phyloP scores from a whole-genome alignment of 2,797 vertebrate genomes.

The Ctenopoma kingsleyae region DNA sequence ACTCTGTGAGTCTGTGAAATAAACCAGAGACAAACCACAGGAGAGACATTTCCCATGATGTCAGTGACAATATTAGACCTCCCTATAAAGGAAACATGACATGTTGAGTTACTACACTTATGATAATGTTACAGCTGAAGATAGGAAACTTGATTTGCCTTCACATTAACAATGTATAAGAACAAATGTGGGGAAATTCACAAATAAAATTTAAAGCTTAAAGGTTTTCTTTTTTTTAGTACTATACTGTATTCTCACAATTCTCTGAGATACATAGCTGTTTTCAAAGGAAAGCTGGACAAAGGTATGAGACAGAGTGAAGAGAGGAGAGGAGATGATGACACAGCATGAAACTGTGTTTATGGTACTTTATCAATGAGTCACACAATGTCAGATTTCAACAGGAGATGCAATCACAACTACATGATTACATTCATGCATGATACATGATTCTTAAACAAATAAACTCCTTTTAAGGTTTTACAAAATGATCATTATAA shows the following conservation, averaged over 20 bases:
- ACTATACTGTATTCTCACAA: neutral
- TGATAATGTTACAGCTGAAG: neutral
- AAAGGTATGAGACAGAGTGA: neutral
- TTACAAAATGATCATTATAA: neutral
- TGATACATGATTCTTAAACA: neutral
- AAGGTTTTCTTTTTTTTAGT: no score
- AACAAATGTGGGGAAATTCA: neutral
- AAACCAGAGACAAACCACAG: conserved; percentile 16
- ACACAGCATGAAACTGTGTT: neutral
- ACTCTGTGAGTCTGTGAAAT: neutral
- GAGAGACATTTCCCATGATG: neutral
- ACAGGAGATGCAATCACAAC: neutral
- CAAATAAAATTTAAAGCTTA: neutral
- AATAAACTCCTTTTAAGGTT: conserved; percentile 14
- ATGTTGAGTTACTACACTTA: neutral
- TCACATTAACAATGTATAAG: neutral
- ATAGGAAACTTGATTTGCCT: neutral
- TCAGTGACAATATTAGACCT: neutral
- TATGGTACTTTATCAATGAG: conserved; percentile 19
- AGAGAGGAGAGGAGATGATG: neutral
- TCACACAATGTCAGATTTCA: conserved; percentile 23
- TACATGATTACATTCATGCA: no score
- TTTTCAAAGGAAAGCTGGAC: neutral
- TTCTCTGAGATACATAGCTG: neutral
- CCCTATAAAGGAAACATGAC: neutral